These are phyloP conservation scores for Pseudopipra pipra DNA, from an alignment of 2,113 vertebrate genomes.

Conservation along the genomic window DNA sequence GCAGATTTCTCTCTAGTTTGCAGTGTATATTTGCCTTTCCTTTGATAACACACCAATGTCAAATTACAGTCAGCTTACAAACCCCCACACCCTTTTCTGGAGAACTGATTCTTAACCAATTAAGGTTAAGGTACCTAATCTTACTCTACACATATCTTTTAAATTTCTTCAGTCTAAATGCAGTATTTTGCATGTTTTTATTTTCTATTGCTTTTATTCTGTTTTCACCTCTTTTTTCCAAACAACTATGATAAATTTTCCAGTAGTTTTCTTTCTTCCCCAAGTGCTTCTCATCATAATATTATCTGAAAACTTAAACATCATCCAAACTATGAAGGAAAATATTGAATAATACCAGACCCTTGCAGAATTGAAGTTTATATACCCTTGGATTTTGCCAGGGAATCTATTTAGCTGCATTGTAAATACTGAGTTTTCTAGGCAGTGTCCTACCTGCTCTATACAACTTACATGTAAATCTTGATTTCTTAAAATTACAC, in stretches of 20 bases:
- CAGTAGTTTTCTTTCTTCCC: not conserved
- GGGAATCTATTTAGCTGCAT: not conserved
- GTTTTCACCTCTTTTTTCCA: not conserved
- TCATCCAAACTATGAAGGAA: not conserved
- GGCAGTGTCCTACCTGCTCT: not conserved
- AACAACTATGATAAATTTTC: not conserved
- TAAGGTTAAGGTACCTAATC: not conserved
- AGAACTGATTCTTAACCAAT: not conserved
- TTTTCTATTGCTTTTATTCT: not conserved
- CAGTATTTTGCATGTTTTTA: not conserved
- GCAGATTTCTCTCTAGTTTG: not conserved
- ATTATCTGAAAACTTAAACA: not conserved
- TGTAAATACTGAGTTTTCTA: not conserved
- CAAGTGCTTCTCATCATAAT: not conserved
- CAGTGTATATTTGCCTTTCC: not conserved
- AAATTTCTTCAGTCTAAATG: not conserved
- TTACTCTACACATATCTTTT: accelerated
- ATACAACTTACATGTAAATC: not conserved
- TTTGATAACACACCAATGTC: accelerated
- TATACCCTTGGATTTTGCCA: not conserved
- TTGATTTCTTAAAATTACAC: not conserved
- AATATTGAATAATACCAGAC: not conserved
- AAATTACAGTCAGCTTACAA: not conserved
- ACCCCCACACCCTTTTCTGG: not conserved
- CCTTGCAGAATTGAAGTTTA: not conserved